Conservation (phyloP, 2,113 vertebrate species). For the Ciconia stormi region DNA sequence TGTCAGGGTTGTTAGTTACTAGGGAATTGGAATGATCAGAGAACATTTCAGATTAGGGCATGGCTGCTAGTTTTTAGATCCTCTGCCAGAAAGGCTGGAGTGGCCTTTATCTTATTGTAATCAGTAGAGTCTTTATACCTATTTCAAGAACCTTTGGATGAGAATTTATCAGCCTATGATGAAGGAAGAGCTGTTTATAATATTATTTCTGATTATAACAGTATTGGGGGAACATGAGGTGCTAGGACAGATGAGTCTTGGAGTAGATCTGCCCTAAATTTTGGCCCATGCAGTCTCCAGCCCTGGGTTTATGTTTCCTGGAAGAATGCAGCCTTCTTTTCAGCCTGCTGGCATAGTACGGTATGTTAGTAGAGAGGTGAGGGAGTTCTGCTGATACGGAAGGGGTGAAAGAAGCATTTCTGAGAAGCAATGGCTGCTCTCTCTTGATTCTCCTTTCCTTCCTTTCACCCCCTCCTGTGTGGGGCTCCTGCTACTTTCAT, state of each 20-base stretch:
- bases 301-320: background rate
- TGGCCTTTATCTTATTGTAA: background rate
- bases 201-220: background rate
- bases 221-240: background rate
- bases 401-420: background rate
- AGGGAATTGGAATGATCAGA: background rate
- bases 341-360: background rate
- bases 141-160: background rate
- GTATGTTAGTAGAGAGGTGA: background rate
- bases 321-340: background rate
- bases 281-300: background rate
- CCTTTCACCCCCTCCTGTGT: background rate
- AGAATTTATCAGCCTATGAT: background rate
- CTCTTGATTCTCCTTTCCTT: background rate
- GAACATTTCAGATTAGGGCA: background rate
- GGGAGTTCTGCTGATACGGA: background rate
- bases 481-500: background rate
- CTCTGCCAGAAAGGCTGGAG: background rate
- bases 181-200: background rate
- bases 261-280: background rate
- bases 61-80: background rate
- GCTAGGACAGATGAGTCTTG: background rate
- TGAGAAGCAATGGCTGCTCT: background rate
- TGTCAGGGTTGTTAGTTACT: background rate
- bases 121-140: background rate